A percentile compares a stretch with the other conserved stretches of the same genome.
Conservation (phyloP, 2,888 invertebrate genomes). For the Cerceris rybyensis region DNA sequence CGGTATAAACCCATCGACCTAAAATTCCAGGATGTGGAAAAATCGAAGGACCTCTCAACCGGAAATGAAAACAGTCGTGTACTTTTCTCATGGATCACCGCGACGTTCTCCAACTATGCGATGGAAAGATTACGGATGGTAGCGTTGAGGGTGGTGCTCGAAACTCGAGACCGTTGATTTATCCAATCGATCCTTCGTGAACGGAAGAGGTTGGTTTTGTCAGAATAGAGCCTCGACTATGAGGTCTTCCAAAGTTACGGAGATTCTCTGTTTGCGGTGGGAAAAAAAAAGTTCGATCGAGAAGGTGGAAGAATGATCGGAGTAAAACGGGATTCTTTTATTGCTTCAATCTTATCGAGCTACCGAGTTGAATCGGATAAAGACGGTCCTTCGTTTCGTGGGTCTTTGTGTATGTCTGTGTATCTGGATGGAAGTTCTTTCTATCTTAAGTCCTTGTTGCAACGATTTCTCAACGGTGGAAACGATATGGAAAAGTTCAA, state of each 20-base stretch:
- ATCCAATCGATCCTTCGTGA: no score
- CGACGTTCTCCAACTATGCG: constrained; percentile 13
- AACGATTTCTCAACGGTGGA: not conserved
- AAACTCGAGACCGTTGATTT: no score
- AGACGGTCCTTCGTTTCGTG: not conserved
- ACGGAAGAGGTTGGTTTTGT: no score
- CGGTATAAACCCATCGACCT: constrained; percentile 12
- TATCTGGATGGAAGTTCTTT: not conserved
- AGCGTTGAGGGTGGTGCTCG: no score
- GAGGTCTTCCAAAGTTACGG: no score
- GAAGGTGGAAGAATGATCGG: not conserved
- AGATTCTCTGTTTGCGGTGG: no score
- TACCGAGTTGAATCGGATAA: not conserved
- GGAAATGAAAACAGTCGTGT: not conserved
- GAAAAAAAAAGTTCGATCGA: not conserved
- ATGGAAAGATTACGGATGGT: no score
- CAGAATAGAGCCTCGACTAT: no score
- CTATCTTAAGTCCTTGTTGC: not conserved
- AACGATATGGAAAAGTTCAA: constrained; percentile 17
- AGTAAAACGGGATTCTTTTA: not conserved
- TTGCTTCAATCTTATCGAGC: not conserved
- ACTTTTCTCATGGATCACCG: not conserved
- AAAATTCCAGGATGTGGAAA: not conserved
- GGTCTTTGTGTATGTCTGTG: not conserved
- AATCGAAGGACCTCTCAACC: not conserved